Percentiles rank a stretch among this genome's conserved stretches.
phyloP scores from a whole-genome alignment of 30 jellyfish, hydroid and myxozoan genomes.

The Hydra vulgaris region DNA sequence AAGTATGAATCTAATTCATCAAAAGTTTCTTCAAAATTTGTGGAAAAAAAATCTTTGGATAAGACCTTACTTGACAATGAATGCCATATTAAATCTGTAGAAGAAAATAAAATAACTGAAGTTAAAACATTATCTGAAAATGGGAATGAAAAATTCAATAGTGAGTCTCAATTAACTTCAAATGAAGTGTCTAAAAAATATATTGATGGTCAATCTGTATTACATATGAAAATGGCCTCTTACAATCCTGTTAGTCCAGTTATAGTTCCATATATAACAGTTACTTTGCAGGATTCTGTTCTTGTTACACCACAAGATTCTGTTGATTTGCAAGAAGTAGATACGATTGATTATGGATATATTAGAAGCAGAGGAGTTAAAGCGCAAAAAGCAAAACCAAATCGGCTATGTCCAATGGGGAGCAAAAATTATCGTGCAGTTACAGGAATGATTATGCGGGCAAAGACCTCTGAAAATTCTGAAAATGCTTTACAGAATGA shows the following conservation, averaged over 20 bases:
- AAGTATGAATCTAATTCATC: not conserved
- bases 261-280: not conserved
- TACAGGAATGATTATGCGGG: slow-evolving; percentile 15
- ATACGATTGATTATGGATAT: slow-evolving; percentile 3
- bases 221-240: not conserved
- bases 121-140: not conserved
- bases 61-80: not conserved
- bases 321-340: not conserved
- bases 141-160: no score
- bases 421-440: slow-evolving; percentile 16
- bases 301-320: not conserved
- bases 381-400: not conserved
- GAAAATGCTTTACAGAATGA: not conserved
- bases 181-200: not conserved
- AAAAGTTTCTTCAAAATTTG: not conserved
- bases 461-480: not conserved
- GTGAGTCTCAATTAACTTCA: not conserved
- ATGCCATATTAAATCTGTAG: not conserved
- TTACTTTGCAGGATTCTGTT: not conserved
- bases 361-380: not conserved
- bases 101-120: not conserved
- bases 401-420: slow-evolving; percentile 31
- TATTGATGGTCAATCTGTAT: not conserved
- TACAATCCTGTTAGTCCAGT: not conserved
- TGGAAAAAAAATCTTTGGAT: not conserved